These are phyloP conservation scores for Homarus americanus DNA, from an alignment of 1,140 invertebrate genomes.

Conservation along the genomic window DNA sequence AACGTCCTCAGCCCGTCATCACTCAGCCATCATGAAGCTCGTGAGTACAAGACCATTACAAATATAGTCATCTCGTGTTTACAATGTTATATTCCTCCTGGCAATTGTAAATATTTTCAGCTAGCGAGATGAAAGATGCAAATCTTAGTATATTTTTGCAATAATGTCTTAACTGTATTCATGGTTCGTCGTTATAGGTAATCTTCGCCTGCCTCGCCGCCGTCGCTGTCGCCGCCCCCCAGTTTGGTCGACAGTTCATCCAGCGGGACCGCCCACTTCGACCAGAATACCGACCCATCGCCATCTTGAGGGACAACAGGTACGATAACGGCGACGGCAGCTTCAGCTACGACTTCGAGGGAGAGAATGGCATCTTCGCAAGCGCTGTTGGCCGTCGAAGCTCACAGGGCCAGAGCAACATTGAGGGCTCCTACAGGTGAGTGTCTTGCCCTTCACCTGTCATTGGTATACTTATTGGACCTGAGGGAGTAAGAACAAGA, in stretches of 20 bases:
- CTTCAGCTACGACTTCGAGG: constrained; percentile 49
- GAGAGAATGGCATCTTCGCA: constrained; percentile 39
- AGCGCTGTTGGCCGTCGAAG: not conserved
- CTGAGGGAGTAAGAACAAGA: too few species aligned
- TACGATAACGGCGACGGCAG: constrained; percentile 36
- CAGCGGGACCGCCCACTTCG: not conserved
- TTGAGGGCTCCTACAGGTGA: constrained; percentile 49
- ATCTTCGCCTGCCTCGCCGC: constrained; percentile 34
- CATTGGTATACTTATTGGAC: too few species aligned
- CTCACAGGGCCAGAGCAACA: constrained; percentile 47
- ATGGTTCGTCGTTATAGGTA: not conserved
- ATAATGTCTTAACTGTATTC: too few species aligned
- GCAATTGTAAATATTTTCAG: too few species aligned
- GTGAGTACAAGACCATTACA: too few species aligned
- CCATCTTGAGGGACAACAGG: constrained; percentile 43
- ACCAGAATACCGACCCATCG: constrained; percentile 5
- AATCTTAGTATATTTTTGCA: too few species aligned
- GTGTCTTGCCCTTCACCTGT: not conserved
- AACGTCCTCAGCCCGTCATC: not conserved
- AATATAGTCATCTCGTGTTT: too few species aligned
- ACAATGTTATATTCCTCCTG: too few species aligned
- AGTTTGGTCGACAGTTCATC: constrained; percentile 2
- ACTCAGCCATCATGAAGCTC: constrained; percentile 41
- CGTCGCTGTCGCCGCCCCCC: constrained; percentile 9
- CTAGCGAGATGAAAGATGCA: too few species aligned